A percentile compares a stretch with the other conserved stretches of the same genome.
Evolutionary conservation across 2,113 vertebrate species (phyloP).

Genomic region (Oceanodroma tethys): DNA sequence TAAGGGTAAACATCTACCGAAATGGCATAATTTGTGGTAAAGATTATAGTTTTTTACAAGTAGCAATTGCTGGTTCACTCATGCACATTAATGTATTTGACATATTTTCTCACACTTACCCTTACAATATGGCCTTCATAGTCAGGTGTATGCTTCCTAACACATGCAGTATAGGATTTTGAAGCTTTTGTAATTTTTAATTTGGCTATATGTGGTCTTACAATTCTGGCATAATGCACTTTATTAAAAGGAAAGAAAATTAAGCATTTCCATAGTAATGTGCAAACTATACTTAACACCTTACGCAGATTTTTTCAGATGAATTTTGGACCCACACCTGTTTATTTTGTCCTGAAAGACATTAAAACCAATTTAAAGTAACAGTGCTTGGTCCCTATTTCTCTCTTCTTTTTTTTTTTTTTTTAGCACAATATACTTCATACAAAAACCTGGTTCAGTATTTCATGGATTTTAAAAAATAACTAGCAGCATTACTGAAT

Average conservation of each 20-base stretch:
- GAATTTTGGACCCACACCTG: constrained; percentile 10
- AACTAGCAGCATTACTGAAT: not conserved
- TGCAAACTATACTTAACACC: constrained; percentile 5
- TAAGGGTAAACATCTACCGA: not conserved
- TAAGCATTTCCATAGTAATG: constrained; percentile 2
- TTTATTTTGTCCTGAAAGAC: constrained; percentile 31
- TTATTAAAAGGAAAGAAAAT: constrained; percentile 23
- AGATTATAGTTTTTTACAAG: not conserved
- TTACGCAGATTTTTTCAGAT: not conserved
- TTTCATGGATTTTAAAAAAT: not conserved
- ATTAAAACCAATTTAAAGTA: constrained; percentile 48
- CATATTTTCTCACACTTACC: not conserved
- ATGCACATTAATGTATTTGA: not conserved
- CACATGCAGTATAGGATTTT: not conserved
- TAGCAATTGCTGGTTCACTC: not conserved
- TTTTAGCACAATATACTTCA: not conserved
- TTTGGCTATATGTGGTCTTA: constrained; percentile 24
- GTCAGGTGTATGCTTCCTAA: not conserved
- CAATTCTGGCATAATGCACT: constrained; percentile 23
- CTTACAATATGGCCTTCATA: not conserved
- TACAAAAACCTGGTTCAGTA: not conserved
- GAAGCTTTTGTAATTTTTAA: not conserved
- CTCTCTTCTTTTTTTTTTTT: not conserved
- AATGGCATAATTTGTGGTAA: not conserved
- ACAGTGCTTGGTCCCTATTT: not conserved